Percentiles rank a stretch among this genome's conserved stretches.
These are phyloP conservation scores for Caligus rogercresseyi DNA, from an alignment of 1,140 invertebrate species.

Conservation along the genomic window DNA sequence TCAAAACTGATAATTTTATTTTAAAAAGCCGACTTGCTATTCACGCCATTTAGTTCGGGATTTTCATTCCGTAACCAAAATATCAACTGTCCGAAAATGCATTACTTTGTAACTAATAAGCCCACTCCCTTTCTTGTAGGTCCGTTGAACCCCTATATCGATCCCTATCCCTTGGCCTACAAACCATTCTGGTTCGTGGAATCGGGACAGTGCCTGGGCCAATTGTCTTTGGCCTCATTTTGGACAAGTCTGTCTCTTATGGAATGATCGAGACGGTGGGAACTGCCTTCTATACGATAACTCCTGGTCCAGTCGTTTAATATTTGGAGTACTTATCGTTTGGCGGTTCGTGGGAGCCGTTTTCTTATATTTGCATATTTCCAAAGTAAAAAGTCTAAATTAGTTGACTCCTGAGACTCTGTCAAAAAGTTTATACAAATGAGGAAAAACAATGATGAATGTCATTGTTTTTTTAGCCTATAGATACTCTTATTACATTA, in stretches of 20 bases:
- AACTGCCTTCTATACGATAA: conserved; percentile 11
- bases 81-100: no score
- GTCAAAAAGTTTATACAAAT: no score
- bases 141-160: conserved; percentile 5
- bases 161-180: conserved; percentile 13
- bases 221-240: conserved; percentile 9
- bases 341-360: conserved; percentile 3
- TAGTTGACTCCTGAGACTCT: background rate
- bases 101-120: no score
- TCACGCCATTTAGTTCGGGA: no score
- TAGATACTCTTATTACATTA: no score
- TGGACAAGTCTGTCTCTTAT: conserved; percentile 10
- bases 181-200: conserved; percentile 13
- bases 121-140: no score
- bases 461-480: no score
- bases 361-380: conserved; percentile 3
- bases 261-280: conserved; percentile 4
- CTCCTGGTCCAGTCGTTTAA: background rate
- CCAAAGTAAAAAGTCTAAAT: background rate
- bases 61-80: no score
- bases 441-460: no score
- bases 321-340: background rate
- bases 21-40: no score
- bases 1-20: no score
- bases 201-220: conserved; percentile 14